Conservation (phyloP, 2,888 invertebrate species). For the Ennomos fuscantarius region DNA sequence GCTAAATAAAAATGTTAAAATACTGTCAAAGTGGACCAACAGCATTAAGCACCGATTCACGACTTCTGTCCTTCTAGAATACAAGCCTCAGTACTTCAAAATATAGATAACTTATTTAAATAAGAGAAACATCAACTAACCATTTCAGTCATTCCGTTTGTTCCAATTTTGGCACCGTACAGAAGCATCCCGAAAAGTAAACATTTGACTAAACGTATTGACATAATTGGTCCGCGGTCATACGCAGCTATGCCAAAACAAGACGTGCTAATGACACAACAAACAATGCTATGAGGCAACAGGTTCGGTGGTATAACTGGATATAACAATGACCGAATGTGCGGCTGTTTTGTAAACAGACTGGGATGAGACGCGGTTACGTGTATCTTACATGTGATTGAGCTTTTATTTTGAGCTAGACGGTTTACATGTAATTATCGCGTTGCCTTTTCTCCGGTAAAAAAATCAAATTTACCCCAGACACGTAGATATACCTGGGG, state of each 20-base stretch:
- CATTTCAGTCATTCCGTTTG: slow-evolving; percentile 21
- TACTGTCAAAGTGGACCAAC: no score
- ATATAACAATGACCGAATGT: slow-evolving; percentile 38
- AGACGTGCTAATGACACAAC: slow-evolving; percentile 58
- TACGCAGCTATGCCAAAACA: slow-evolving; percentile 64
- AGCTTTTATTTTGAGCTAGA: slow-evolving; percentile 2
- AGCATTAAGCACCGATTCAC: no score
- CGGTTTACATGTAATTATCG: no score
- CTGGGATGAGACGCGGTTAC: slow-evolving; percentile 18
- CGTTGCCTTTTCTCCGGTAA: no score
- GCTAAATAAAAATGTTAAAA: no score
- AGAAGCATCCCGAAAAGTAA: slow-evolving; percentile 28
- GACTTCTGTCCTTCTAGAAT: no score
- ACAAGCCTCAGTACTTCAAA: no score
- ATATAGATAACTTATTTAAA: no score
- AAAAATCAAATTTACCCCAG: no score
- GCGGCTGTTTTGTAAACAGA: slow-evolving; percentile 38
- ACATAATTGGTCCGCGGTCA: slow-evolving; percentile 60
- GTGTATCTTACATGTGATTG: slow-evolving; percentile 7
- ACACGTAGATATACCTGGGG: no score
- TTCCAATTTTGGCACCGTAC: slow-evolving; percentile 18
- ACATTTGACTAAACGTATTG: slow-evolving; percentile 57
- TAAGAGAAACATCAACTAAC: neutral
- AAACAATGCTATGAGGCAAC: slow-evolving; percentile 48
- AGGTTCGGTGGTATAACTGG: slow-evolving; percentile 37